Base-by-base conservation (phyloP, 2,113 vertebrate genomes). In the Petaurus breviceps region DNA sequence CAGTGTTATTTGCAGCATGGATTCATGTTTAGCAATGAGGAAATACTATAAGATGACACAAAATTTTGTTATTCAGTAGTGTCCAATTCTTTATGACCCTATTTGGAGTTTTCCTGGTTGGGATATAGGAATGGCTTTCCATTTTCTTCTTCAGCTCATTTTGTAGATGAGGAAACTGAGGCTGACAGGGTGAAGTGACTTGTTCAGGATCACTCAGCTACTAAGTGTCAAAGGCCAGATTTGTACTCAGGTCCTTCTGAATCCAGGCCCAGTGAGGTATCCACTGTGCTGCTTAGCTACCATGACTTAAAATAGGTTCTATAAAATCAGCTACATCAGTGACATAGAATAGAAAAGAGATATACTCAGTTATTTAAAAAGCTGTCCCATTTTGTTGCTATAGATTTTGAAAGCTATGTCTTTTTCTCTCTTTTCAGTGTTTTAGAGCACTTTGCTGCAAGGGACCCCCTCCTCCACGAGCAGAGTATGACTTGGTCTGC, bases 361-460 rank as follows among this genome's bases (percentile, higher is more conserved):
- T 84, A 8, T 68, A 28, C 8, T 25, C 52, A 23, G n/a, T 43
- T 25, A 91, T 57, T 49, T 43, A 8, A 37, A 77, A n/a, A 55
- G 26, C 95, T 37, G 46, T 68, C 91, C 5, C 93, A 47, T 24
- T 91, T 47, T 93, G 24, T 52, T 53, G 94, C 89, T 3, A 51
- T 10, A 54, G 12, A 92, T n/a, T 93, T 92, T 49, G 91, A 90
- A 55, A 91, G 28, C 24, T 3, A 0, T 12, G 1, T 93, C 94
- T 0, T 96, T 96, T 94, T 25, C 50, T 77, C 96, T 95, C 77
- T 90, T 57, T 97, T 25, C 98, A 99, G 99, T 99, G 99, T 99
- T 99, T 99, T 97, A 98, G 99, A 99, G 99, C 99, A 52, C 98
- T 99, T 98, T 99, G 99, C 99, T 99, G 99, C 99, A 99, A 99